These are phyloP conservation scores for Kryphioiulus occultus DNA, from an alignment of 2,888 invertebrate genomes.

Conservation along the genomic window DNA sequence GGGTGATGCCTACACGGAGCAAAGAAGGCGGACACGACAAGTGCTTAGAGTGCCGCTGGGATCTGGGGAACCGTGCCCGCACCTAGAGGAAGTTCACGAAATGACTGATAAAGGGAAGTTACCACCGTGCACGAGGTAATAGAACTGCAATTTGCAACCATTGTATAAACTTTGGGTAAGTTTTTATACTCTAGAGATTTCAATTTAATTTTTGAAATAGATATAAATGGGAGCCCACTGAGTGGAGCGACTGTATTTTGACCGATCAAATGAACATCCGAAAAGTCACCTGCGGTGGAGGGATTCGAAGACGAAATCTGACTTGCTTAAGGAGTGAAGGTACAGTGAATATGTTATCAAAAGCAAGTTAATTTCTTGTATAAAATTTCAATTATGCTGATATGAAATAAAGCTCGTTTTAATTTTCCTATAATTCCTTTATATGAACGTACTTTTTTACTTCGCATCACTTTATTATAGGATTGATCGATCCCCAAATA, in stretches of 20 bases:
- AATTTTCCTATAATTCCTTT: no score
- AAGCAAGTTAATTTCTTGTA: neutral
- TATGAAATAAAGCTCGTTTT: no score
- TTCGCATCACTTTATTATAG: no score
- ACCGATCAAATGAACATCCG: slow-evolving; percentile 56
- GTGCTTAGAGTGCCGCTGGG: slow-evolving; percentile 61
- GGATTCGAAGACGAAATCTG: slow-evolving; percentile 68
- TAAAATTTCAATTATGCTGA: neutral
- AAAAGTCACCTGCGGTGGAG: slow-evolving; percentile 67
- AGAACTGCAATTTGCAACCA: neutral
- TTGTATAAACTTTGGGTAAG: neutral
- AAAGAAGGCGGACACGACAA: slow-evolving; percentile 60
- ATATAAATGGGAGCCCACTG: slow-evolving; percentile 69
- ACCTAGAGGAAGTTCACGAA: slow-evolving; percentile 60
- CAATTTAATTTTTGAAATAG: slow-evolving; percentile 57
- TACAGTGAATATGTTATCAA: neutral
- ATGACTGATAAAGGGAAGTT: slow-evolving; percentile 59
- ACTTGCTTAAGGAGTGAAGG: slow-evolving; percentile 66
- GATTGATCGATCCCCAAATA: no score
- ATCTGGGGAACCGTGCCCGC: slow-evolving; percentile 61
- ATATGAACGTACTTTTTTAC: no score
- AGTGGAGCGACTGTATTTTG: slow-evolving; percentile 65
- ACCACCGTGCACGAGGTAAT: slow-evolving; percentile 58
- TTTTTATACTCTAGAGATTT: neutral
- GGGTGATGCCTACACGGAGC: slow-evolving; percentile 61